Base-by-base conservation (phyloP, 2,113 vertebrate genomes). In the Acanthisitta chloris region DNA sequence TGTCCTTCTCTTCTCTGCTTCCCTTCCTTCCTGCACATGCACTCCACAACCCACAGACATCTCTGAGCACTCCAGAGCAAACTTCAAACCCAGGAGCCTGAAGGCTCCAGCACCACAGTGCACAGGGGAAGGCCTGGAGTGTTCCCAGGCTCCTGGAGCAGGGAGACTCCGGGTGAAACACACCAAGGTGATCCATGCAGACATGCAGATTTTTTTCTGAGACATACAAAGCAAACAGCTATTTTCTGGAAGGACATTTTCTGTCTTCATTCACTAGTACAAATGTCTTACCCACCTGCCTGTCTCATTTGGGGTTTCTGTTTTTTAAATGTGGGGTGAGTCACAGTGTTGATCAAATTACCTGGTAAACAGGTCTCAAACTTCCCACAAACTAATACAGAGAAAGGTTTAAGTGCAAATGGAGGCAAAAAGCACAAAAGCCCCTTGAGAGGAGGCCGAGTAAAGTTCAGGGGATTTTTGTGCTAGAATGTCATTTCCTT, bases 381-480 rank as follows among this genome's bases (percentile, higher is more conserved):
- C 66, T 78, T 96, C 64, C 74, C 66, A 86, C 9, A 4, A 92
- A 81, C 54, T 26, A 86, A 87, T 48, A 76, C 42, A 49, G 16
- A 94, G 92, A 76, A 15, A 93, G 71, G 38, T 88, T 48, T 73
- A 48, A 81, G 69, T n/a, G 34, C 80, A 76, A 93, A 89, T 45
- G 51, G 57, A 96, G 45, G 28, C 21, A 78, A 70, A 87, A 51
- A 5, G n/a, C 59, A 87, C 70, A 94, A 91, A 87, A 87, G 42
- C 61, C 69, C 58, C 88, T 81, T 77, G 83, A 92, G 77, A 58
- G 19, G 9, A 57, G 52, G 49, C 54, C 3, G 36, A 80, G 49
- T 89, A 64, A 94, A 84, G 86, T 89, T 81, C 77, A 82, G 81
- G 77, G 94, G 77, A 94, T 85, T 97, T 97, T 91, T 94, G 73